These are phyloP conservation scores for Tricholauxania praeusta DNA, from an alignment of 2,888 invertebrate species.

Conservation along the genomic window DNA sequence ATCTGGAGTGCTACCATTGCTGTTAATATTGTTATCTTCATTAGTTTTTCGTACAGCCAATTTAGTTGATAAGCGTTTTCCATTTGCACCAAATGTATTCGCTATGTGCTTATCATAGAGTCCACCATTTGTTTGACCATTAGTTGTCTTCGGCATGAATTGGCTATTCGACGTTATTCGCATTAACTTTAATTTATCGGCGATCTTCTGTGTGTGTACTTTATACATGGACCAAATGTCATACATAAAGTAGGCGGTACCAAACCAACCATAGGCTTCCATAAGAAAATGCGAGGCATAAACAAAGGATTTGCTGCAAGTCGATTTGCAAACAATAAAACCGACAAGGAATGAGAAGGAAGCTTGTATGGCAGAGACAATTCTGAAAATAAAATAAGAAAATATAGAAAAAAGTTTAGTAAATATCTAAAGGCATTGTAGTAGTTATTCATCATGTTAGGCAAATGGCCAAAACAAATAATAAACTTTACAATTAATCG, in stretches of 20 bases:
- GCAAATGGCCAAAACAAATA: background rate
- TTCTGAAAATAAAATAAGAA: conserved; percentile 66
- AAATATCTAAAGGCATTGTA: too few relatives aligned
- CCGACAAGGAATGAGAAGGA: conserved; percentile 77
- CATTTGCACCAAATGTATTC: conserved; percentile 41
- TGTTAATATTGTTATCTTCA: conserved; percentile 36
- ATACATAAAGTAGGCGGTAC: conserved; percentile 83
- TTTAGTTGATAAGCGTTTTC: conserved; percentile 37
- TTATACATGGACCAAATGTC: conserved; percentile 86
- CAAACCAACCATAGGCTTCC: conserved; percentile 84
- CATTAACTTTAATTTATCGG: conserved; percentile 64
- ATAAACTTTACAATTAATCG: too few relatives aligned
- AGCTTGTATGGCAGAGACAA: conserved; percentile 81
- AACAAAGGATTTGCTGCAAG: conserved; percentile 77
- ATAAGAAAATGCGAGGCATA: conserved; percentile 79
- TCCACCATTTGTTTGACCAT: conserved; percentile 48
- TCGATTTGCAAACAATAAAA: conserved; percentile 75
- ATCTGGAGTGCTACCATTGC: conserved; percentile 48
- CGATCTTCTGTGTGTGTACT: conserved; percentile 71
- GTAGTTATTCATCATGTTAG: background rate
- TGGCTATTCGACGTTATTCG: conserved; percentile 52
- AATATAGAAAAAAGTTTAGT: background rate
- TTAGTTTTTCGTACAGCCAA: background rate
- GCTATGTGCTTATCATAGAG: conserved; percentile 57
- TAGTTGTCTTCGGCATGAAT: conserved; percentile 41